Conservation (phyloP, 2,797 vertebrate genomes). For the Notamacropus eugenii region DNA sequence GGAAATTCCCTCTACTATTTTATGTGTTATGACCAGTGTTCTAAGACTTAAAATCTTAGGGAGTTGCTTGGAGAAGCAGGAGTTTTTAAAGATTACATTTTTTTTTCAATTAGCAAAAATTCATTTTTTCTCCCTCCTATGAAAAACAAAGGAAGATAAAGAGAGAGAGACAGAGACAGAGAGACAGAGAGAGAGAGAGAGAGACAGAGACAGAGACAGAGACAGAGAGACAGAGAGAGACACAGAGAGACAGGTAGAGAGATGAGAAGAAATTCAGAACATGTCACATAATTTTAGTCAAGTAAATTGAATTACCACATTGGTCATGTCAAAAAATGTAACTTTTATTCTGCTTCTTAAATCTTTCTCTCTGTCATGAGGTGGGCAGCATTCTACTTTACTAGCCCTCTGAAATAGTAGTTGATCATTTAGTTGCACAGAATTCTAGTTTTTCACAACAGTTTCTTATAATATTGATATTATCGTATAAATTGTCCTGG, state of each 20-base stretch:
- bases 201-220: neutral
- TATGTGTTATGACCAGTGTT: neutral
- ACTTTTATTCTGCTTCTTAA: neutral
- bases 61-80: neutral
- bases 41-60: neutral
- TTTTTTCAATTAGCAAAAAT: neutral
- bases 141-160: neutral
- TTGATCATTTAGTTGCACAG: neutral
- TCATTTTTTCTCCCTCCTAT: neutral
- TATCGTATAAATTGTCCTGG: neutral
- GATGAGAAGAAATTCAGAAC: neutral
- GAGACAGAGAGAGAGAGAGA: no score
- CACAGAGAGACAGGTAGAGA: rapidly evolving
- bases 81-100: neutral
- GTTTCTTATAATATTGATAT: neutral
- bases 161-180: neutral
- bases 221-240: no score
- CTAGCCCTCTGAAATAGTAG: neutral
- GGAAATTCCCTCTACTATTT: neutral
- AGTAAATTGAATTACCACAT: neutral
- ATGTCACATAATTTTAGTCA: neutral
- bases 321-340: neutral
- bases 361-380: neutral
- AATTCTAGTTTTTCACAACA: neutral
- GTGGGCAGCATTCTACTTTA: neutral